Conservation (phyloP, 2,888 invertebrate species). For the Buathra laborator region DNA sequence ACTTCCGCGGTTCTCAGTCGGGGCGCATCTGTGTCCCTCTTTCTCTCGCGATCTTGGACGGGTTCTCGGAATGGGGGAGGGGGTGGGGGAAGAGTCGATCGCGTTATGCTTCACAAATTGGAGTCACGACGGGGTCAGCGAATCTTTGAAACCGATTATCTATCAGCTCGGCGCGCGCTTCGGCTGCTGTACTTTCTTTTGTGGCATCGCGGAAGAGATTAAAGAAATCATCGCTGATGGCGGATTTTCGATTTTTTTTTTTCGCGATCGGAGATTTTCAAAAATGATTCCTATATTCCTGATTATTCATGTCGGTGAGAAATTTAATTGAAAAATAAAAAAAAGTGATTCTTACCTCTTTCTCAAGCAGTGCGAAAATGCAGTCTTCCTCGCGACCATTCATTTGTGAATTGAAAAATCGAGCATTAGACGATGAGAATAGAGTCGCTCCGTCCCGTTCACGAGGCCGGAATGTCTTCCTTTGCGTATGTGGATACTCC, state of each 20-base stretch:
- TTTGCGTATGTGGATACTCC: conserved; percentile 84
- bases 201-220: neutral
- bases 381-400: conserved; percentile 40
- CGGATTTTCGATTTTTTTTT: neutral
- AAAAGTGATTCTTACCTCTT: conserved; percentile 60
- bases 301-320: neutral
- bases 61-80: conserved; percentile 4
- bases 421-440: conserved; percentile 50
- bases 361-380: conserved; percentile 55
- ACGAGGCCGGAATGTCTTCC: conserved; percentile 79
- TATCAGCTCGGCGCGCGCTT: conserved; percentile 63
- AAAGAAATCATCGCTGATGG: neutral
- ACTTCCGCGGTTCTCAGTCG: conserved; percentile 62
- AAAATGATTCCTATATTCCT: neutral
- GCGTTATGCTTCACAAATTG: conserved; percentile 65
- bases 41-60: conserved; percentile 31
- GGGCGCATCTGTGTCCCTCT: conserved; percentile 25
- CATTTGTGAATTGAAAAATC: conserved; percentile 39
- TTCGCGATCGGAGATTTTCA: neutral
- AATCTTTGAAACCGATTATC: conserved; percentile 71
- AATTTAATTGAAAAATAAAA: neutral
- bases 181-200: conserved; percentile 34
- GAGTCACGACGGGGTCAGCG: conserved; percentile 78
- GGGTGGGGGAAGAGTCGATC: conserved; percentile 37
- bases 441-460: conserved; percentile 17